Evolutionary conservation across 2,888 invertebrate genomes (phyloP).

Genomic region (Lumbricus terrestris): DNA sequence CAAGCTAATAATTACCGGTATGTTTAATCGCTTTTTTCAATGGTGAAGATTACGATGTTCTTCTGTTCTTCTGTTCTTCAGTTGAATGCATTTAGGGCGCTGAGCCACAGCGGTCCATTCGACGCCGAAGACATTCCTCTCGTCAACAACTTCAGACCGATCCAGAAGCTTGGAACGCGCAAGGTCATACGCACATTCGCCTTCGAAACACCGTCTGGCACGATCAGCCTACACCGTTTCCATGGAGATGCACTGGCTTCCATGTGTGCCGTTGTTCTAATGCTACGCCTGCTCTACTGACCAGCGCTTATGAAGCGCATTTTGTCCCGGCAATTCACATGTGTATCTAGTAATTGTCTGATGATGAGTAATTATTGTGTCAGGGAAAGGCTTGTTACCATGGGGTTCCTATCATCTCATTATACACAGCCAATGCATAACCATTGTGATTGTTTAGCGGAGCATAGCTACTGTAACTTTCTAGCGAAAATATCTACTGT

Average conservation of each 20-base stretch:
- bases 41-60: too few species aligned
- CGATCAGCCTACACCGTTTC: neutral
- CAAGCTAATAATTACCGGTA: too few species aligned
- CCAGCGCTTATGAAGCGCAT: neutral
- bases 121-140: neutral
- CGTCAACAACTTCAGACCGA: slow-evolving; percentile 15
- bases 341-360: neutral
- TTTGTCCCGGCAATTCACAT: neutral
- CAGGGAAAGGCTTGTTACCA: neutral
- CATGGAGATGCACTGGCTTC: neutral
- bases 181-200: neutral
- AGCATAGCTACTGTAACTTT: neutral
- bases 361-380: neutral
- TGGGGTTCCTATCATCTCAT: neutral
- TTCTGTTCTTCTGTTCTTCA: neutral
- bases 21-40: too few species aligned
- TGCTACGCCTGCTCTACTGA: neutral
- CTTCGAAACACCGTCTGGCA: neutral
- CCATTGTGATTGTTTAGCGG: neutral
- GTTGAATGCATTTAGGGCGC: slow-evolving; percentile 16
- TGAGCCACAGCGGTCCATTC: neutral
- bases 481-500: neutral
- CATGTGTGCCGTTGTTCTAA: neutral
- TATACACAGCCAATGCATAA: slow-evolving; percentile 3
- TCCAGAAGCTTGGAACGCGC: neutral